Percentiles rank a stretch among this genome's conserved stretches.
Conservation (phyloP, 2,888 invertebrate species). For the Pammene fasciana region DNA sequence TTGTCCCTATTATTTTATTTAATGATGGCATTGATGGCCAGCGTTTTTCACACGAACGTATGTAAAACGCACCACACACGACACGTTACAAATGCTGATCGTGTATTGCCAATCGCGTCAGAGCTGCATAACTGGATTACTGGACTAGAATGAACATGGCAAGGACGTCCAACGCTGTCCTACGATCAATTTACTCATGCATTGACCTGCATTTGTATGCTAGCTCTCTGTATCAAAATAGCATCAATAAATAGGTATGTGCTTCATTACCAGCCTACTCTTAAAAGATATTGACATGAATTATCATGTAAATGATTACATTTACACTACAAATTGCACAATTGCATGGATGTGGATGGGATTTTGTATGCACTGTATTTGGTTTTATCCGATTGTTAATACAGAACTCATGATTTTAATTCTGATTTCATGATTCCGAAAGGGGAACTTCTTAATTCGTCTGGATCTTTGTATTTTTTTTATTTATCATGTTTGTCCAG, state of each 20-base stretch:
- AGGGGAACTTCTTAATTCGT: too few species aligned
- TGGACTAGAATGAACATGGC: conserved; percentile 55
- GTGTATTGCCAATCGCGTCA: conserved; percentile 19
- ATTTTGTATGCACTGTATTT: not conserved
- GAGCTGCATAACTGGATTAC: conserved; percentile 45
- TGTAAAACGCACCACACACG: not conserved
- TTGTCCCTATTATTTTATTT: too few species aligned
- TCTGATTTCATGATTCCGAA: too few species aligned
- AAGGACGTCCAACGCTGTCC: conserved; percentile 47
- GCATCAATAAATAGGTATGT: not conserved
- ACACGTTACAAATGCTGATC: conserved; percentile 6
- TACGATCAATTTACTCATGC: conserved; percentile 8
- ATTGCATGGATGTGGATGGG: not conserved
- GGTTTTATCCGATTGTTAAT: too few species aligned
- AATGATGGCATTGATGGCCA: too few species aligned
- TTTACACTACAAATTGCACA: not conserved
- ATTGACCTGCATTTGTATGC: conserved; percentile 4
- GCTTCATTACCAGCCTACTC: not conserved
- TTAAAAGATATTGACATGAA: too few species aligned
- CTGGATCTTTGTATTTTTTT: too few species aligned
- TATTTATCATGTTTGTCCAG: too few species aligned
- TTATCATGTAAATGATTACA: too few species aligned
- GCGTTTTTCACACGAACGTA: not conserved
- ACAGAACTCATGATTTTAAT: too few species aligned
- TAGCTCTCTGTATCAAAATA: conserved; percentile 7